Base-by-base conservation (phyloP, 2,888 invertebrate genomes). In the Pandemis corylana region DNA sequence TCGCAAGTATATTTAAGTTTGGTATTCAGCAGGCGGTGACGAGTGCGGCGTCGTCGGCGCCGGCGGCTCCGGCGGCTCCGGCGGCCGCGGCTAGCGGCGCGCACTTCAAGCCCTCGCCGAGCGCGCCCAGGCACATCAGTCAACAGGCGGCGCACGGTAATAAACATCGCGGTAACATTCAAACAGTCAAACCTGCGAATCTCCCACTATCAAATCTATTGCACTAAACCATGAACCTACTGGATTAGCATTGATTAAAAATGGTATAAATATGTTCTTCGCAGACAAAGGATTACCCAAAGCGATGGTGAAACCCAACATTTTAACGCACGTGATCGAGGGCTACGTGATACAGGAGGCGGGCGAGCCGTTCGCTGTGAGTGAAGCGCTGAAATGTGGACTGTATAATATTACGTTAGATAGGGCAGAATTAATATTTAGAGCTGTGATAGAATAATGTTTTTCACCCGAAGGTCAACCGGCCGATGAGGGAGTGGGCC, bases 271-370 rank as follows among this genome's bases (percentile, higher is more conserved):
- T 56, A 15, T n/a, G 9, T 68, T 53, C 76, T 72, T 81, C 78
- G 53, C 86, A 93, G 95, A 94, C 77, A 95, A 94, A 79, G 95
- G 95, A n/a, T 95, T 97, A 53, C 97, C 97, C 20, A 98, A 98
- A 88, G 98, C 98, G 1, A 97, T 98, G 96, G 98, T 99, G 13
- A 99, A 98, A 88, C 99, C 99, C 0, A 98, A 98, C 86, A 98
- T 99, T 7, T 94, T 99, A 69, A 99, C 99, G 0, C 99, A 99
- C 88, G 98, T 99, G 41, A 99, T 99, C 77, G 99, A 99, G 88
- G 99, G 99, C 69, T 99, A 98, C 89, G 98, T 99, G 7, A 99
- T 99, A 80, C 98, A 99, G 88, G 99, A 99, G 94, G 98, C 98
- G 0, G 97, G 97, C 1, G 98, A 98, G 90, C 98, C 98, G 0